A percentile compares a stretch with the other conserved stretches of the same genome.
These are phyloP conservation scores for Sparidentex hasta DNA, from an alignment of 2,797 vertebrate species.

Conservation along the genomic window DNA sequence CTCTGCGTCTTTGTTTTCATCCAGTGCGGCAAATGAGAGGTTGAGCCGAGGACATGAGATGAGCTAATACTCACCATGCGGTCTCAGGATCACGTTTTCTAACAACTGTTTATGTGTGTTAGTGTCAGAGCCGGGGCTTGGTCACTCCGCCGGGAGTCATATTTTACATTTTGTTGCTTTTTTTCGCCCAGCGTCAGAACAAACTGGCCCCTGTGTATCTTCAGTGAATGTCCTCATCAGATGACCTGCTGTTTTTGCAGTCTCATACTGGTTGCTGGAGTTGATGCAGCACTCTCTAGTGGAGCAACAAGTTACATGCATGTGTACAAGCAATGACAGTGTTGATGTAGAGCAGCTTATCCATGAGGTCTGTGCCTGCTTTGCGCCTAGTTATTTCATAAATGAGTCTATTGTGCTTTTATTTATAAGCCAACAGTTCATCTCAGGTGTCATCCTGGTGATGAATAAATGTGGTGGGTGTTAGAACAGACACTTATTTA, in stretches of 20 bases:
- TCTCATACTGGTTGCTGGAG: constrained; percentile 43
- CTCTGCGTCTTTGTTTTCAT: constrained; percentile 38
- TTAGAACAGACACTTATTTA: background rate
- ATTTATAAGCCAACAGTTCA: background rate
- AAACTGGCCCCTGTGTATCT: constrained; percentile 20
- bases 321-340: background rate
- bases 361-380: constrained; percentile 1
- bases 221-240: constrained; percentile 45
- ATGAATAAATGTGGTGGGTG: background rate
- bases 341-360: background rate
- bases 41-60: constrained; percentile 59
- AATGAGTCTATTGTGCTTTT: background rate
- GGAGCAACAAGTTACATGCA: constrained; percentile 33
- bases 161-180: constrained; percentile 48
- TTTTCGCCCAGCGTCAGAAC: constrained; percentile 12
- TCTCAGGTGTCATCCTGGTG: background rate
- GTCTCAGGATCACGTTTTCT: constrained; percentile 46
- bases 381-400: background rate
- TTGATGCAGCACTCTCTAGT: constrained; percentile 59
- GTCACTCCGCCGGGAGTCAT: constrained; percentile 52
- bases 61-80: constrained; percentile 57
- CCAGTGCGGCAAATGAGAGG: constrained; percentile 27
- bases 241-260: constrained; percentile 59
- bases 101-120: constrained; percentile 26
- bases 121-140: constrained; percentile 39